Conservation (phyloP, 2,797 vertebrate species). For the Morelia viridis region DNA sequence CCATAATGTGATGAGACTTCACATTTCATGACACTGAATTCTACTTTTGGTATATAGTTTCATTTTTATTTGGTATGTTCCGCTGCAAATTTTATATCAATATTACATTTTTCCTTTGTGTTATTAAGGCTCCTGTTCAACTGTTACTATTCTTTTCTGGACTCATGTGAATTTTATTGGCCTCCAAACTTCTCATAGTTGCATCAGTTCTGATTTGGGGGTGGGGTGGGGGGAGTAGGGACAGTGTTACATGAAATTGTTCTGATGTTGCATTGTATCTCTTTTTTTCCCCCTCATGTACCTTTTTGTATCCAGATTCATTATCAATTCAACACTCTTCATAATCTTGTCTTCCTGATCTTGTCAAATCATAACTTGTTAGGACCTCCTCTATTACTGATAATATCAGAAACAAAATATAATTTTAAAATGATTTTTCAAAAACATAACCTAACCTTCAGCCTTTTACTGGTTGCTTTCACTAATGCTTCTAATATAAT, state of each 20-base stretch:
- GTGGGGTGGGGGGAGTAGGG: not conserved
- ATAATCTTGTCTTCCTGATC: not conserved
- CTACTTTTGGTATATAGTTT: not conserved
- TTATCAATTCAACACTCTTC: not conserved
- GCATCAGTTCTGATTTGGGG: not conserved
- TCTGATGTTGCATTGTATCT: not conserved
- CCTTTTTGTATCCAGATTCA: not conserved
- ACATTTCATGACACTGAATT: not conserved
- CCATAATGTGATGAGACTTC: not conserved
- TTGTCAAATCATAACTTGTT: not conserved
- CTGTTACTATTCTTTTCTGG: not conserved
- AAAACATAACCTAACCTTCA: not conserved
- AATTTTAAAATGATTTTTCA: not conserved
- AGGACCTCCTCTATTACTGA: not conserved
- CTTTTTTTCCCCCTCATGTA: not conserved
- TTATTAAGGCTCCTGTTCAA: not conserved
- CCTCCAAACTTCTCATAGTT: not conserved
- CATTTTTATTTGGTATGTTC: not conserved
- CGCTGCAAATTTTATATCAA: not conserved
- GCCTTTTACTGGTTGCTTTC: not conserved
- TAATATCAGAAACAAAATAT: not conserved
- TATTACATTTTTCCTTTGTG: not conserved
- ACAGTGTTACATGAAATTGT: not conserved
- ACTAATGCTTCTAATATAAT: not conserved
- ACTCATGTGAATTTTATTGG: not conserved